These are phyloP conservation scores for Tachysurus fulvidraco DNA, from an alignment of 2,113 vertebrate species.

Conservation along the genomic window DNA sequence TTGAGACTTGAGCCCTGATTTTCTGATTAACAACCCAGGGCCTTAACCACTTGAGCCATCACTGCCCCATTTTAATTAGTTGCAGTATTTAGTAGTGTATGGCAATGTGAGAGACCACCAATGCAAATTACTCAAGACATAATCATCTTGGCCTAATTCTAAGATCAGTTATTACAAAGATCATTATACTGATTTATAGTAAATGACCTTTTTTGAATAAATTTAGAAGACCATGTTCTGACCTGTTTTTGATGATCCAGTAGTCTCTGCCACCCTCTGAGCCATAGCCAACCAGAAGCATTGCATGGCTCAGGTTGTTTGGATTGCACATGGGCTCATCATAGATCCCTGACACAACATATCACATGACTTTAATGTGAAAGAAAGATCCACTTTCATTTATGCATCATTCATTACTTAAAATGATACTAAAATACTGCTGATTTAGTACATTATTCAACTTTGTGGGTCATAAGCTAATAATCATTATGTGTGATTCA, in stretches of 20 bases:
- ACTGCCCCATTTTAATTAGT: neutral
- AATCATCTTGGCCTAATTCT: neutral
- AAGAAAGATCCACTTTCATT: neutral
- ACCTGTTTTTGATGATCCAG: slow-evolving; percentile 82
- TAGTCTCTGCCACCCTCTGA: slow-evolving; percentile 72
- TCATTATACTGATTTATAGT: neutral
- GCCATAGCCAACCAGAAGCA: slow-evolving; percentile 74
- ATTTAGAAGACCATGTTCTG: neutral
- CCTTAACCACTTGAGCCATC: neutral
- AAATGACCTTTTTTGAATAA: neutral
- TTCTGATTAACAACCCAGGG: too few species aligned
- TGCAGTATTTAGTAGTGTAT: neutral
- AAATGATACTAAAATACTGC: neutral
- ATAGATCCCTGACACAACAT: slow-evolving; percentile 68
- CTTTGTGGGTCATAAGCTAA: neutral
- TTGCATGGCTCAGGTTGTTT: slow-evolving; percentile 73
- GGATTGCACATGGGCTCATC: slow-evolving; percentile 71
- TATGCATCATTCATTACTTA: neutral
- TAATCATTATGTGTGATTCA: neutral
- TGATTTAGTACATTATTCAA: neutral
- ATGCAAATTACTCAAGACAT: neutral
- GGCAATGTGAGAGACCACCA: neutral
- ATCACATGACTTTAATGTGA: neutral
- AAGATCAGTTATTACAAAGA: neutral
- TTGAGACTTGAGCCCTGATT: too few species aligned